Evolutionary conservation across 1,140 invertebrate genomes (phyloP).

Genomic region (Orius insidiosus): DNA sequence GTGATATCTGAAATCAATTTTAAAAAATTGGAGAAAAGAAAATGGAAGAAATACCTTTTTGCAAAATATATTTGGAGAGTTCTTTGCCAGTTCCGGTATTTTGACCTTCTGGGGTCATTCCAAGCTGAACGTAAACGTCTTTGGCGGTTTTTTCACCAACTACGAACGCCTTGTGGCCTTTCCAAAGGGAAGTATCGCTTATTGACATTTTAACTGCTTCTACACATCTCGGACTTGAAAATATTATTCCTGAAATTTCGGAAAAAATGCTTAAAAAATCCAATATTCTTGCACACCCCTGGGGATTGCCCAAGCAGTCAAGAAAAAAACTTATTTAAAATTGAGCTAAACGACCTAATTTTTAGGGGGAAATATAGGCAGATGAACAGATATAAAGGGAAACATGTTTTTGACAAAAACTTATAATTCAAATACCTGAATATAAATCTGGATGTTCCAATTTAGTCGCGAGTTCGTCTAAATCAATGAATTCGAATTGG

Average conservation of each 20-base stretch:
- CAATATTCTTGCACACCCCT: background rate
- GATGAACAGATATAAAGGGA: too few relatives aligned
- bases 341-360: too few relatives aligned
- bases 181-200: background rate
- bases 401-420: background rate
- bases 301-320: too few relatives aligned
- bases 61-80: background rate
- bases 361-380: too few relatives aligned
- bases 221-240: background rate
- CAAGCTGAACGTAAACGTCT: background rate
- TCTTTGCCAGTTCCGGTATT: background rate
- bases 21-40: background rate
- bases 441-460: background rate
- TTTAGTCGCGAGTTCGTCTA: background rate
- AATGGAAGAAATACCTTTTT: background rate
- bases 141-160: conserved; percentile 1
- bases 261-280: background rate
- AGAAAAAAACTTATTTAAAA: too few relatives aligned
- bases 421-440: background rate
- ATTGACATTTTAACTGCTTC: background rate
- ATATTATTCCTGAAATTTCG: background rate
- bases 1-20: background rate
- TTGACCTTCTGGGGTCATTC: background rate
- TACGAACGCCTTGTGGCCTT: background rate
- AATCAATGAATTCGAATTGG: background rate